phyloP scores from a whole-genome alignment of 2,797 vertebrate species.

The Rhinogobio ventralis region DNA sequence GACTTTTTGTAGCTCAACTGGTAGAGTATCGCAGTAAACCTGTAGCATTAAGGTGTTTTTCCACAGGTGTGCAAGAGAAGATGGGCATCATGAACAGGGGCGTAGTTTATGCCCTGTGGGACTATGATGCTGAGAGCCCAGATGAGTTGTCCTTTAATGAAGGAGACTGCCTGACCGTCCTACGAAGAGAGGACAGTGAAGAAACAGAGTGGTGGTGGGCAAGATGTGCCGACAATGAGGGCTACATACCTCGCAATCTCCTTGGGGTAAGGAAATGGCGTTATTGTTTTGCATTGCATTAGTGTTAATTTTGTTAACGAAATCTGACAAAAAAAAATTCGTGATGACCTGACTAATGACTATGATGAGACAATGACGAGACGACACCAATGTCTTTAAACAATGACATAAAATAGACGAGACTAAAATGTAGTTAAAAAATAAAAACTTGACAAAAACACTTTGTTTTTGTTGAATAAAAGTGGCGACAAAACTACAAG shows the following conservation, averaged over 20 bases:
- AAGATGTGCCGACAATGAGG: constrained; percentile 84
- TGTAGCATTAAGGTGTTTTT: background rate
- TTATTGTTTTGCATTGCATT: background rate
- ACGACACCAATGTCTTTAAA: no score
- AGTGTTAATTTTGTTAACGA: no score
- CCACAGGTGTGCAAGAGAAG: constrained; percentile 93
- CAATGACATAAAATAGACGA: no score
- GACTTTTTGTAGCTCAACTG: background rate
- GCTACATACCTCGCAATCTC: constrained; percentile 91
- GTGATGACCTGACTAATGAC: no score
- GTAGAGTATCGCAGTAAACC: background rate
- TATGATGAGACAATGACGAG: no score
- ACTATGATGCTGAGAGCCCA: constrained; percentile 81
- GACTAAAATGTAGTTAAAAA: no score
- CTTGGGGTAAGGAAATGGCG: constrained; percentile 84
- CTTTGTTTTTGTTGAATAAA: no score
- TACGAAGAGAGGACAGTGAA: constrained; percentile 85
- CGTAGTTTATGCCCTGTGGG: constrained; percentile 92
- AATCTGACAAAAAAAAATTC: no score
- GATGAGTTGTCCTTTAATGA: constrained; percentile 89
- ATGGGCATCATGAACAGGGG: constrained; percentile 98
- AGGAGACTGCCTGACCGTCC: constrained; percentile 90
- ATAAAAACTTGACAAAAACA: no score
- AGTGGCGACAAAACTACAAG: no score
- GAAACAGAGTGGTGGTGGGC: constrained; percentile 97